phyloP scores from a whole-genome alignment of 1,140 invertebrate genomes.

The Tetranychus urticae region DNA sequence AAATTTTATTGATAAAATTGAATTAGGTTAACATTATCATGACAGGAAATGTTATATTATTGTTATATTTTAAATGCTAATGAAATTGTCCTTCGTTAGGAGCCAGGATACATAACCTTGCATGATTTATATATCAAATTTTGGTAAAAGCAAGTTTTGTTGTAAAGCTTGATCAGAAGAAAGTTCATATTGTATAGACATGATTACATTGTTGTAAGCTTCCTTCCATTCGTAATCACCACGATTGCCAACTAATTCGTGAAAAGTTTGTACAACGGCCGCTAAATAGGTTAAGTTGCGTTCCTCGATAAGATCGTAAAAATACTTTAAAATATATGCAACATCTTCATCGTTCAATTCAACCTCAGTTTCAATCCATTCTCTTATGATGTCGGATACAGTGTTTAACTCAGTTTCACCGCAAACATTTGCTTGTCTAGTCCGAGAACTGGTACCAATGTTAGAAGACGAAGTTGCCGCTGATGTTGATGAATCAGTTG shows the following conservation, averaged over 20 bases:
- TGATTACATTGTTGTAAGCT: not conserved
- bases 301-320: not conserved
- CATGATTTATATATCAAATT: not conserved
- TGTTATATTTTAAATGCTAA: no score
- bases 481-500: no score
- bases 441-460: no score
- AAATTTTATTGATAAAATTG: no score
- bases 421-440: not conserved
- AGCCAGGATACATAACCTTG: no score
- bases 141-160: not conserved
- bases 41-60: no score
- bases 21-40: no score
- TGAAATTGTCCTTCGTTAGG: no score
- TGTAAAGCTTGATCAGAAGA: not conserved
- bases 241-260: not conserved
- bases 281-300: not conserved
- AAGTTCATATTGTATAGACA: not conserved
- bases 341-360: not conserved
- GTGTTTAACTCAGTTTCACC: not conserved
- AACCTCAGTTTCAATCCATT: not conserved
- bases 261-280: not conserved
- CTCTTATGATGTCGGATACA: not conserved
- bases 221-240: not conserved
- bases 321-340: not conserved
- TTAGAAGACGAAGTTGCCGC: no score